phyloP scores from a whole-genome alignment of 2,113 vertebrate genomes.

The Psittacara wagleri region DNA sequence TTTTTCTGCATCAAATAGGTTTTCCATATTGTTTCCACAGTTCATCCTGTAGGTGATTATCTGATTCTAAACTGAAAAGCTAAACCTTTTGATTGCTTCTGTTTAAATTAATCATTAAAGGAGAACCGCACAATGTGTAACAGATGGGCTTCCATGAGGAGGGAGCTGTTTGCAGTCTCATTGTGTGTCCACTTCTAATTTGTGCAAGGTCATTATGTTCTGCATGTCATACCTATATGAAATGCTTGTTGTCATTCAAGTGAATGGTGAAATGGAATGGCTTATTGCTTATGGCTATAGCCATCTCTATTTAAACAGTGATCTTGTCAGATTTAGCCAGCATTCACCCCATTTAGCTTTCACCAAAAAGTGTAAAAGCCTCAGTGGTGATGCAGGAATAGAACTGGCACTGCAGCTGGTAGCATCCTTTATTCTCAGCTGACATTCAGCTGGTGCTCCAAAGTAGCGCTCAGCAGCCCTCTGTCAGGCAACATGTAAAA shows the following conservation, averaged over 20 bases:
- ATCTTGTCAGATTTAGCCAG: not conserved
- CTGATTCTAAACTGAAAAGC: not conserved
- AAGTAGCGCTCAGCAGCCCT: not conserved
- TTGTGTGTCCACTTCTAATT: conserved; percentile 4
- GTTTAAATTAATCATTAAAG: conserved; percentile 38
- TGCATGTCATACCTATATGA: not conserved
- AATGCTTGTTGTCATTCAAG: not conserved
- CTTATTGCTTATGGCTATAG: not conserved
- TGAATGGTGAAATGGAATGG: not conserved
- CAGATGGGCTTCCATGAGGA: not conserved
- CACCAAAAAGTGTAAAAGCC: not conserved
- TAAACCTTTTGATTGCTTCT: not conserved
- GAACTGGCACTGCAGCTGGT: not conserved
- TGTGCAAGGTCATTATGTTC: not conserved
- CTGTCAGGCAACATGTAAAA: not conserved
- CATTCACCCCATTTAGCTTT: not conserved
- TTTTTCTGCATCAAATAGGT: not conserved
- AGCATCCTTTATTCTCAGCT: not conserved
- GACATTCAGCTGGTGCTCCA: not conserved
- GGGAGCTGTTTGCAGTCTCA: not conserved
- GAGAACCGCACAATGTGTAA: not conserved
- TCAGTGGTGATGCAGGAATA: rapidly evolving
- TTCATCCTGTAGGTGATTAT: not conserved
- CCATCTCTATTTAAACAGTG: not conserved
- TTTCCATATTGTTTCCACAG: not conserved